Evolutionary conservation across 2,888 invertebrate species (phyloP).

Genomic region (Eremobia ochroleuca): DNA sequence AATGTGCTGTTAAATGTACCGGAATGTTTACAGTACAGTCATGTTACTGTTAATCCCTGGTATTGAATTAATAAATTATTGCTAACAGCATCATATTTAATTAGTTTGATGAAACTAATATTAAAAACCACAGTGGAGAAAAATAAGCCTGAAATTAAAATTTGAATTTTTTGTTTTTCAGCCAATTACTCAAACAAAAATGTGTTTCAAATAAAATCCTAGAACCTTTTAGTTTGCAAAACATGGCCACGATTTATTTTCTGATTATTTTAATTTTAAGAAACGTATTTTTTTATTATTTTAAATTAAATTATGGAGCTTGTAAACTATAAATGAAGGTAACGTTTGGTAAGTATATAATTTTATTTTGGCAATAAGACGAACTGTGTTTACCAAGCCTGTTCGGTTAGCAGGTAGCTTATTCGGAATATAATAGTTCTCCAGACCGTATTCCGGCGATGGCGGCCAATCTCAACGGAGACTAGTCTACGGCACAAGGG

Average conservation of each 20-base stretch:
- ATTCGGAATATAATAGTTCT: no score
- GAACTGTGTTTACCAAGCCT: constrained; percentile 16
- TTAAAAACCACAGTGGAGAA: neutral
- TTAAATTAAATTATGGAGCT: constrained; percentile 21
- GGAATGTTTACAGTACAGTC: neutral
- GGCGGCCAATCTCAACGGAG: no score
- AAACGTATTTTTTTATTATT: constrained; percentile 8
- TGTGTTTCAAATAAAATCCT: no score
- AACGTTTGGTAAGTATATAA: neutral
- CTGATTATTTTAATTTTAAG: neutral
- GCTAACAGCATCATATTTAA: neutral
- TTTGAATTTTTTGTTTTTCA: neutral
- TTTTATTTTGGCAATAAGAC: constrained; percentile 44
- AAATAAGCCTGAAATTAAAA: neutral
- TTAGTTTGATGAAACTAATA: neutral
- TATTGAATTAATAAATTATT: neutral
- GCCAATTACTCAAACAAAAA: constrained; percentile 1
- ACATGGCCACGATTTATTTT: neutral
- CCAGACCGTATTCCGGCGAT: no score
- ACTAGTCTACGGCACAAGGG: no score
- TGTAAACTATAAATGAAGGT: constrained; percentile 43
- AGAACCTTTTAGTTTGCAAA: constrained; percentile 1
- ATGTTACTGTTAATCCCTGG: neutral
- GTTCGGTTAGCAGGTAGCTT: neutral
- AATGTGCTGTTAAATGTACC: neutral